Percentiles rank a stretch among this genome's conserved stretches.
Evolutionary conservation across 2,797 vertebrate species (phyloP).

Genomic region (Poliocrania exsul): DNA sequence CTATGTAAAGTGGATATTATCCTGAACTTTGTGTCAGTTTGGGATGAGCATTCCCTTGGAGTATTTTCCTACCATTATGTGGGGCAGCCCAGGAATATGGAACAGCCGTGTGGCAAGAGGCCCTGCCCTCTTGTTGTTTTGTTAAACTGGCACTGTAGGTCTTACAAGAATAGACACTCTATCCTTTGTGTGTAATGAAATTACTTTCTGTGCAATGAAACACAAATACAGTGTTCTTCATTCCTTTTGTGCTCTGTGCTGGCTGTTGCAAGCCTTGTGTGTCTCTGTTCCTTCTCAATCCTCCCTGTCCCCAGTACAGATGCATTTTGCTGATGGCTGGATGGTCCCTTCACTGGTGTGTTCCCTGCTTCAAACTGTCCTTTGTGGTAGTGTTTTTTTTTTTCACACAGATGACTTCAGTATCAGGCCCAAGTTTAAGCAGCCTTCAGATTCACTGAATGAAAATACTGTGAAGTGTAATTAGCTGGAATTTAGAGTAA

Average conservation of each 20-base stretch:
- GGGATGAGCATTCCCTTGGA: background rate
- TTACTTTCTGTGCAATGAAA: background rate
- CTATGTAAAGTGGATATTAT: background rate
- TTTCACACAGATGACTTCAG: background rate
- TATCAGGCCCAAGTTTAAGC: background rate
- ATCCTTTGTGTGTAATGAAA: background rate
- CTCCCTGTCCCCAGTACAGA: fast-evolving
- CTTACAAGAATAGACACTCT: background rate
- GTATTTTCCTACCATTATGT: background rate
- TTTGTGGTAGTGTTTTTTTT: background rate
- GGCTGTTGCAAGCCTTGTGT: fast-evolving
- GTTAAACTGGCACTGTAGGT: background rate
- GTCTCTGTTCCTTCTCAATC: background rate
- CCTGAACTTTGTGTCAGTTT: fast-evolving
- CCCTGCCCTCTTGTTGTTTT: background rate
- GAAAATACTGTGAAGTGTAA: background rate
- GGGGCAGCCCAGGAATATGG: background rate
- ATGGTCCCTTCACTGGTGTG: background rate
- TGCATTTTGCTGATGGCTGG: background rate
- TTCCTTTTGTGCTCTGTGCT: background rate
- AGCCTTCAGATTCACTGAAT: background rate
- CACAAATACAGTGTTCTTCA: fast-evolving
- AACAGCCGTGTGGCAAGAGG: background rate
- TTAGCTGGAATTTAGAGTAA: background rate
- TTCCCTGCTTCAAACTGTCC: background rate